These are phyloP conservation scores for Phasia obesa DNA, from an alignment of 2,888 invertebrate species.

Conservation along the genomic window DNA sequence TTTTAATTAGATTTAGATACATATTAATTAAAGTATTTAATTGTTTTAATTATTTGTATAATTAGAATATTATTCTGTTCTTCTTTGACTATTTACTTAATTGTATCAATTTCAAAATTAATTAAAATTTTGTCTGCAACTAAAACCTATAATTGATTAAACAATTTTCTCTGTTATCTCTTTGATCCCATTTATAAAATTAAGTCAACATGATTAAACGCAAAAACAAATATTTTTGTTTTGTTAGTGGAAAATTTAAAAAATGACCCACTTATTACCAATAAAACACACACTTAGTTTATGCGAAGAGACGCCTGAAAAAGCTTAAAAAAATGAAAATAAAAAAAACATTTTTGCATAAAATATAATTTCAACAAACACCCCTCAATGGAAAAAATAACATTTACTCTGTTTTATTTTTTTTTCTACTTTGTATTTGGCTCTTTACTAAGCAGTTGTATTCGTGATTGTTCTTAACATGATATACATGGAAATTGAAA, in stretches of 20 bases:
- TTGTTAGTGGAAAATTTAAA: constrained; percentile 7
- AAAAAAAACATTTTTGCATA: constrained; percentile 34
- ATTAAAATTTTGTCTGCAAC: too few relatives aligned
- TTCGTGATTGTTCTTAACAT: not conserved
- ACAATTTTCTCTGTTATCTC: not conserved
- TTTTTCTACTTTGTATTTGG: constrained; percentile 42
- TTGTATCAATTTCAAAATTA: too few relatives aligned
- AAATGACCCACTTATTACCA: constrained; percentile 43
- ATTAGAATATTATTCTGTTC: too few relatives aligned
- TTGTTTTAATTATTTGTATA: too few relatives aligned
- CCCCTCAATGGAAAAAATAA: constrained; percentile 47
- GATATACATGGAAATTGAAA: constrained; percentile 11
- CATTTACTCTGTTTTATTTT: constrained; percentile 51
- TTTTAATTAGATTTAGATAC: too few relatives aligned
- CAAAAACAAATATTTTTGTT: not conserved
- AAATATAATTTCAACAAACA: constrained; percentile 46
- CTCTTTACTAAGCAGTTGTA: constrained; percentile 25
- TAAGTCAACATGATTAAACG: constrained; percentile 33
- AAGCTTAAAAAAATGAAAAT: not conserved
- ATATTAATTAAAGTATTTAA: too few relatives aligned
- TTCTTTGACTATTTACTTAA: too few relatives aligned
- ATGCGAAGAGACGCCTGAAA: not conserved
- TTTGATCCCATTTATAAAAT: not conserved
- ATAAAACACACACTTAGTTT: constrained; percentile 8
- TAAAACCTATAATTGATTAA: too few relatives aligned